A percentile compares a stretch with the other conserved stretches of the same genome.
These are phyloP conservation scores for Gorsachius magnificus DNA, from an alignment of 2,797 vertebrate species.

Conservation along the genomic window DNA sequence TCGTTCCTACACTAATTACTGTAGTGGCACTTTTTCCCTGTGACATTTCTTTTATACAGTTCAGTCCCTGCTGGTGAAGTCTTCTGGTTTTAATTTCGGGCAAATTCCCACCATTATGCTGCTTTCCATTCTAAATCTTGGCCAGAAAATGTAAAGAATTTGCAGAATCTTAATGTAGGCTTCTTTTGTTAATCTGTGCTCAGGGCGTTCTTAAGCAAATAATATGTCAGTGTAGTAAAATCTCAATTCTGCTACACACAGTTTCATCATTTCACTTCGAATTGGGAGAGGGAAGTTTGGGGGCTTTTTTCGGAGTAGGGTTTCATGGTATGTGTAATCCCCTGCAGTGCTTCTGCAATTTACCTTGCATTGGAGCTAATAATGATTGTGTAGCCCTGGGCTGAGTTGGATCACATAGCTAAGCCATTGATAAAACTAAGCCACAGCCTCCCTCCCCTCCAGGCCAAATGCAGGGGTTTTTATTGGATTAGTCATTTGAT, in stretches of 20 bases:
- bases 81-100: slow-evolving; percentile 40
- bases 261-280: background rate
- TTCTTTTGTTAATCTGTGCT: slow-evolving; percentile 22
- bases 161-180: slow-evolving; percentile 17
- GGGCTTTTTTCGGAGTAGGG: background rate
- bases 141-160: slow-evolving; percentile 56
- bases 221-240: background rate
- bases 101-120: background rate
- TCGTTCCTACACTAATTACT: background rate
- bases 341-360: background rate
- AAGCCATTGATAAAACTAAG: background rate
- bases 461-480: background rate
- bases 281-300: background rate
- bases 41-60: background rate
- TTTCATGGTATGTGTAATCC: background rate
- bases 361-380: background rate
- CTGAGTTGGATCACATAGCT: background rate
- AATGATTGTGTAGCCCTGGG: background rate
- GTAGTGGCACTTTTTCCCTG: background rate
- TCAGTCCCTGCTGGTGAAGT: background rate
- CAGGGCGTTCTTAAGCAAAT: background rate
- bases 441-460: background rate
- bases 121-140: background rate
- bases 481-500: background rate
- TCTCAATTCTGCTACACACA: background rate